Percentiles rank a stretch among this genome's conserved stretches.
phyloP scores from a whole-genome alignment of 2,113 vertebrate species.

The Heteronetta atricapilla region DNA sequence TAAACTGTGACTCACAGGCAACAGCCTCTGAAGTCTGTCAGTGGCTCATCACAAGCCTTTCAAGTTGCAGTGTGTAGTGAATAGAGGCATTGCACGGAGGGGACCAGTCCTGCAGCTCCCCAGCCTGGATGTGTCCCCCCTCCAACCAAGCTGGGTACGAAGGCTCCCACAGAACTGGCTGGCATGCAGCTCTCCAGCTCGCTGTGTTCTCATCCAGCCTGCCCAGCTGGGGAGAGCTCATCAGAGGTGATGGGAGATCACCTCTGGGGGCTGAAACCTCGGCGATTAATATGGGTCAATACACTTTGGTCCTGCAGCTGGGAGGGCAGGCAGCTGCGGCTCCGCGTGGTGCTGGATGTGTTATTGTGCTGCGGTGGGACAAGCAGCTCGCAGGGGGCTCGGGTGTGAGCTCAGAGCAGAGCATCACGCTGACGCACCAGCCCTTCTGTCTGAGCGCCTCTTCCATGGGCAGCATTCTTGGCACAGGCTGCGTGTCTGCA shows the following conservation, averaged over 20 bases:
- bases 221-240: neutral
- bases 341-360: neutral
- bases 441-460: neutral
- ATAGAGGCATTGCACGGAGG: neutral
- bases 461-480: neutral
- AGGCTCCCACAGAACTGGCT: neutral
- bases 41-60: neutral
- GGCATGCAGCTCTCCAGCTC: neutral
- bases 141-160: accelerated
- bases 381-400: neutral
- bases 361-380: neutral
- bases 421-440: neutral
- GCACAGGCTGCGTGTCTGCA: neutral
- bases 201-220: neutral
- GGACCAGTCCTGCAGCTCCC: neutral
- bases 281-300: neutral
- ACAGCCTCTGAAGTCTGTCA: neutral
- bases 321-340: neutral
- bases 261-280: neutral
- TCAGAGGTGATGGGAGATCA: neutral
- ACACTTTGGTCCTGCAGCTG: neutral
- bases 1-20: neutral
- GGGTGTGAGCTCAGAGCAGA: neutral
- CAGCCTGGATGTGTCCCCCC: neutral
- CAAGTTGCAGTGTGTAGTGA: neutral